Conservation (phyloP, 2,113 vertebrate genomes). For the Mobula birostris region DNA sequence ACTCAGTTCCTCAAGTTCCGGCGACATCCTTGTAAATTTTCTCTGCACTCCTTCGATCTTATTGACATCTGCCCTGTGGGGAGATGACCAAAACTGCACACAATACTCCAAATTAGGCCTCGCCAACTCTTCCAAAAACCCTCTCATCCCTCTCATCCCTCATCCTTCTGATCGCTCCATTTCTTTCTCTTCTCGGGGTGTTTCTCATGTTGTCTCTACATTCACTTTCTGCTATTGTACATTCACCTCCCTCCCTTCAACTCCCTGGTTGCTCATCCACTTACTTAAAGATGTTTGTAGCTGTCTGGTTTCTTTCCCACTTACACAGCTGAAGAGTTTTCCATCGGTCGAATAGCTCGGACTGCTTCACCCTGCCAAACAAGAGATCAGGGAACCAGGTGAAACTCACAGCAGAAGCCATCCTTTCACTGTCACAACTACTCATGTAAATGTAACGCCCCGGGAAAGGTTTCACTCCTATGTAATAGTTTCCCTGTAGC, state of each 20-base stretch:
- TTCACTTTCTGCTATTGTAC: neutral
- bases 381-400: neutral
- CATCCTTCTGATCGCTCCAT: too few species aligned
- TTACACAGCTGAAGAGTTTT: slow-evolving; percentile 85
- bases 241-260: neutral
- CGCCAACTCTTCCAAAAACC: too few species aligned
- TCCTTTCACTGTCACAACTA: neutral
- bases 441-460: neutral
- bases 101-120: too few species aligned
- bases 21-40: too few species aligned
- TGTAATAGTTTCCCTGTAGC: too few species aligned
- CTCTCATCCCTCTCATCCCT: too few species aligned
- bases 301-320: slow-evolving; percentile 83
- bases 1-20: too few species aligned
- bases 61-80: too few species aligned
- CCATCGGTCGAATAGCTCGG: slow-evolving; percentile 92
- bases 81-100: too few species aligned
- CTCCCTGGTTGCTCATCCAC: slow-evolving; percentile 39
- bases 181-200: neutral
- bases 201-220: too few species aligned
- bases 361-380: slow-evolving; percentile 81
- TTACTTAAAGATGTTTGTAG: slow-evolving; percentile 87
- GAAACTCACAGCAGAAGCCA: neutral
- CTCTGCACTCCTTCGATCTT: too few species aligned
- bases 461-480: too few species aligned